These are phyloP conservation scores for Pongo pygmaeus DNA, from an alignment of 2,113 vertebrate species.

Conservation along the genomic window DNA sequence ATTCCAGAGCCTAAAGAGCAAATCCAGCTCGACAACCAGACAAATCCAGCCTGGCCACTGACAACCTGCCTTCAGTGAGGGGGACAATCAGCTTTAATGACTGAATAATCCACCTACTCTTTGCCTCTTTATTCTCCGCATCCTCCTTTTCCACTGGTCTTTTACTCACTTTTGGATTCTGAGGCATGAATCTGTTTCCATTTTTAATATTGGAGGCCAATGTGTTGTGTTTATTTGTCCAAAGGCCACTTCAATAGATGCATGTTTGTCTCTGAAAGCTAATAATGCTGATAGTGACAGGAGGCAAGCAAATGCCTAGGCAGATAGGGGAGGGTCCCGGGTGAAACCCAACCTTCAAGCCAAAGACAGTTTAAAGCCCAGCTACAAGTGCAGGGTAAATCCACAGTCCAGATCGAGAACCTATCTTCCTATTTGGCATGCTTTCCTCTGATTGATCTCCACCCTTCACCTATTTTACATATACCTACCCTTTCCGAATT, in stretches of 20 bases:
- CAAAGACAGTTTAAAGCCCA: no score
- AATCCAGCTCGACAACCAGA: neutral
- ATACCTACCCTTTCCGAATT: no score
- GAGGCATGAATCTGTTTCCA: constrained; percentile 15
- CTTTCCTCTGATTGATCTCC: no score
- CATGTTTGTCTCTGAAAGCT: neutral
- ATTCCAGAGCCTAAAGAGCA: neutral
- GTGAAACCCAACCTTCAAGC: no score
- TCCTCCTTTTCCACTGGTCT: neutral
- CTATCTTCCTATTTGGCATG: no score
- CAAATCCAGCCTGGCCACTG: neutral
- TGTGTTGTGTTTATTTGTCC: neutral
- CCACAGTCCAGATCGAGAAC: no score
- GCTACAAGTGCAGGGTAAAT: no score
- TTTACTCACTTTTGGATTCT: neutral
- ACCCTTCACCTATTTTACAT: no score
- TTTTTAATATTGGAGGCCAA: neutral
- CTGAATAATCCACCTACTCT: neutral
- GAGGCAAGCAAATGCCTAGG: no score
- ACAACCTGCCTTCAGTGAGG: neutral
- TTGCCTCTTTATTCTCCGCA: neutral
- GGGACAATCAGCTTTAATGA: neutral
- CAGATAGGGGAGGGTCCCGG: no score
- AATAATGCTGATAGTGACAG: neutral
- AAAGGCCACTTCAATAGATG: neutral